These are phyloP conservation scores for Cephalopachus bancanus DNA, from an alignment of 2,797 vertebrate genomes.

Conservation along the genomic window DNA sequence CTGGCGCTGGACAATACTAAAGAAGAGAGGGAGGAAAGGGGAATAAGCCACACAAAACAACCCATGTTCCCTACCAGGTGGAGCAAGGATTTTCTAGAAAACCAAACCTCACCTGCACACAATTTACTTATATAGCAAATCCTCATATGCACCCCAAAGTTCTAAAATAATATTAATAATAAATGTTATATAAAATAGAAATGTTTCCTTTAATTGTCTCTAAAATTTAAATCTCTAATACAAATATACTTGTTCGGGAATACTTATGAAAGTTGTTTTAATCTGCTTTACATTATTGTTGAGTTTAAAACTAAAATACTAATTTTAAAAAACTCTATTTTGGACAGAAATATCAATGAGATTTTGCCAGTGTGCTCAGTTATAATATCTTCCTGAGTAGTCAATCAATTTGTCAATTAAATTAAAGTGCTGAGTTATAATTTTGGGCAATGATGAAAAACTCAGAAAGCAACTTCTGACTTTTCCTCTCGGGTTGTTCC, in stretches of 20 bases:
- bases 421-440: background rate
- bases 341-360: background rate
- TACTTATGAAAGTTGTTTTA: background rate
- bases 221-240: background rate
- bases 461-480: conserved; percentile 1
- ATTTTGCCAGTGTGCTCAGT: background rate
- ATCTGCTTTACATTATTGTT: background rate
- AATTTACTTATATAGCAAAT: too few relatives aligned
- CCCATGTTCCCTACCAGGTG: too few relatives aligned
- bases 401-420: conserved; percentile 58
- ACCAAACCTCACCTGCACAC: too few relatives aligned
- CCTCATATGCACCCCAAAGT: too few relatives aligned
- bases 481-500: conserved; percentile 64
- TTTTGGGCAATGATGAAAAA: conserved; percentile 34
- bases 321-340: background rate
- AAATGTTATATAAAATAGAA: background rate
- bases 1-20: too few relatives aligned
- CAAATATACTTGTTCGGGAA: background rate
- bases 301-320: background rate
- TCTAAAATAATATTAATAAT: too few relatives aligned
- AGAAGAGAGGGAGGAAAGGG: too few relatives aligned
- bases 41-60: too few relatives aligned
- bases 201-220: background rate
- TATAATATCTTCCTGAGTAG: background rate
- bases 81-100: too few relatives aligned